Evolutionary conservation across 2,113 vertebrate genomes (phyloP), one percentile per base, ranked within the genome.

Genomic region (Petromus typicus): DNA sequence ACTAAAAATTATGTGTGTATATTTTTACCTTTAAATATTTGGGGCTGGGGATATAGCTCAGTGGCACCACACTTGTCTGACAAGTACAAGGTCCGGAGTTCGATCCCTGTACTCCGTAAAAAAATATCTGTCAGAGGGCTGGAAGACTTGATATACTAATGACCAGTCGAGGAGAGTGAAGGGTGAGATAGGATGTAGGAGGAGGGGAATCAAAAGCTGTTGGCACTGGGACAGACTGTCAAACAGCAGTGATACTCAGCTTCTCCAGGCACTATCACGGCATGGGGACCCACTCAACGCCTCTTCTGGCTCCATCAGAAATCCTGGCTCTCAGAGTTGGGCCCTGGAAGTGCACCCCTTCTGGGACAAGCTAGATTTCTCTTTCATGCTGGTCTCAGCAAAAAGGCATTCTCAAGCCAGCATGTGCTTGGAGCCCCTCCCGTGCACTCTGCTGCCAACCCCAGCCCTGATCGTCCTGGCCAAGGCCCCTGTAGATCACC

Each of bases 11-110:
- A 86, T 67, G 34, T 57, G 45, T 86, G 78, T 86, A 17, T 76
- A 64, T 86, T 83, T 93, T 85, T 91, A 43, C 61, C 76, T 83
- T 75, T 43, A 63, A 86, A 82, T 56, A 23, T 43, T n/a, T 75
- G 67, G n/a, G 17, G 75, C 67, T 40, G 22, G 54, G 48, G 48
- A 51, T 51, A 51, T 51, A 51, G 48, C 48, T 51, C 48, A 10
- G 48, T 51, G 48, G 48, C 48, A 51, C 48, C 48, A 51, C 10
- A 51, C 48, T 10, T 51, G 48, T 51, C 48, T 51, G 48, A 10
- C 48, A 51, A 51, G 48, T 51, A 10, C 48, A 51, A 51, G 48
- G 48, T 51, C 48, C 48, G 5, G 48, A 51, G 48, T 51, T 10
- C 48, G 48, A 51, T 51, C 48, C 48, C 48, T 51, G 48, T 10